Evolutionary conservation across 2,888 invertebrate species (phyloP).

Genomic region (Periphyllus acericola): DNA sequence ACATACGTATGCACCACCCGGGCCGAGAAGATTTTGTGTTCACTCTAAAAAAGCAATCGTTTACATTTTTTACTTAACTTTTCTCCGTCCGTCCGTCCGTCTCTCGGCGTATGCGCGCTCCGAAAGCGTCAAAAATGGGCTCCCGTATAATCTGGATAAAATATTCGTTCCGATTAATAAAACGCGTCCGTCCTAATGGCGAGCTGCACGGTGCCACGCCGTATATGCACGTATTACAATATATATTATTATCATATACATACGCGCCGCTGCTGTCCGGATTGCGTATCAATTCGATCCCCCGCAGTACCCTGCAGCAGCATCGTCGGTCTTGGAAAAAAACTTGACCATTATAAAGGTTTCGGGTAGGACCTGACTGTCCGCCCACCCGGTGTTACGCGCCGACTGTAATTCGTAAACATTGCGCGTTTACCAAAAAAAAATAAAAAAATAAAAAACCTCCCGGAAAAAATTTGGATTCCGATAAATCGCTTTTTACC

Average conservation of each 20-base stretch:
- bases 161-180: slow-evolving; percentile 26
- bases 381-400: no score
- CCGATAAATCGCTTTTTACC: not conserved
- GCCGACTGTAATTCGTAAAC: not conserved
- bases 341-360: slow-evolving; percentile 24
- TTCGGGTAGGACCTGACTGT: not conserved
- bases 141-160: slow-evolving; percentile 11
- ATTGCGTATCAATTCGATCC: slow-evolving; percentile 11
- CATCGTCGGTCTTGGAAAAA: not conserved
- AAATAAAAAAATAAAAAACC: not conserved
- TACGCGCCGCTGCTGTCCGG: not conserved
- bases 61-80: slow-evolving; percentile 10
- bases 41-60: not conserved
- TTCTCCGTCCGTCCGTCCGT: not conserved
- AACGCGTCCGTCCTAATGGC: not conserved
- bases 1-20: not conserved
- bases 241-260: not conserved
- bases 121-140: not conserved
- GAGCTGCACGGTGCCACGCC: not conserved
- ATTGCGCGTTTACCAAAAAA: not conserved
- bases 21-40: not conserved
- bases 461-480: not conserved
- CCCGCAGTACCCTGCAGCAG: not conserved
- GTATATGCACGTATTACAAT: not conserved
- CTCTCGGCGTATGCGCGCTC: not conserved